A percentile compares a stretch with the other conserved stretches of the same genome.
Conservation (phyloP, 1,140 invertebrate species). For the Drosophila mayri region DNA sequence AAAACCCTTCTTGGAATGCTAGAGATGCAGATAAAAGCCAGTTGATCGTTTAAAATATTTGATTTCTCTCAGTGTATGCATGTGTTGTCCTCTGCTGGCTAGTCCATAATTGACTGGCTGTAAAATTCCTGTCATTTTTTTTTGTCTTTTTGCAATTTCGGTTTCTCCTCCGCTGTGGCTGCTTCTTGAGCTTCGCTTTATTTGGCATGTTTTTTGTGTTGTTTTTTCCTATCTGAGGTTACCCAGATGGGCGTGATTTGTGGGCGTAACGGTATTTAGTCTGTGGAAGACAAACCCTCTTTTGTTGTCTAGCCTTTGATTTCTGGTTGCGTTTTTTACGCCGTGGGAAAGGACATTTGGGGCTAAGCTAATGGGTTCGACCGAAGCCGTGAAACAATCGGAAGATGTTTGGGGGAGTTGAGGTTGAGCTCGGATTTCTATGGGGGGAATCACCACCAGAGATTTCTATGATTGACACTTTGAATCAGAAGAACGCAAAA, state of each 20-base stretch:
- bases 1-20: not conserved
- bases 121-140: conserved; percentile 77
- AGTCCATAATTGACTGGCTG: conserved; percentile 78
- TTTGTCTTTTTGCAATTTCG: conserved; percentile 31
- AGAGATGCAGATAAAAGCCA: too few relatives aligned
- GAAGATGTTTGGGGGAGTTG: conserved; percentile 16
- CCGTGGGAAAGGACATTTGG: conserved; percentile 54
- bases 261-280: conserved; percentile 74
- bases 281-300: conserved; percentile 63
- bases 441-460: not conserved
- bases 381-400: conserved; percentile 19
- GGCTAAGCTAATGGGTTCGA: conserved; percentile 68
- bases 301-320: conserved; percentile 75
- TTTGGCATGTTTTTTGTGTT: conserved; percentile 12
- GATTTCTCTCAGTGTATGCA: conserved; percentile 4
- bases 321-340: conserved; percentile 49
- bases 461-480: conserved; percentile 15
- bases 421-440: not conserved
- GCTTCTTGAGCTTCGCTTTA: conserved; percentile 13
- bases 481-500: not conserved
- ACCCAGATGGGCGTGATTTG: conserved; percentile 73
- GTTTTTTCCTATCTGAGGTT: conserved; percentile 47
- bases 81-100: conserved; percentile 22
- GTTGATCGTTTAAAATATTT: not conserved
- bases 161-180: conserved; percentile 33